Percentiles rank a stretch among this genome's conserved stretches.
Conservation (phyloP, 2,888 invertebrate genomes). For the Gasteruption jaculator region DNA sequence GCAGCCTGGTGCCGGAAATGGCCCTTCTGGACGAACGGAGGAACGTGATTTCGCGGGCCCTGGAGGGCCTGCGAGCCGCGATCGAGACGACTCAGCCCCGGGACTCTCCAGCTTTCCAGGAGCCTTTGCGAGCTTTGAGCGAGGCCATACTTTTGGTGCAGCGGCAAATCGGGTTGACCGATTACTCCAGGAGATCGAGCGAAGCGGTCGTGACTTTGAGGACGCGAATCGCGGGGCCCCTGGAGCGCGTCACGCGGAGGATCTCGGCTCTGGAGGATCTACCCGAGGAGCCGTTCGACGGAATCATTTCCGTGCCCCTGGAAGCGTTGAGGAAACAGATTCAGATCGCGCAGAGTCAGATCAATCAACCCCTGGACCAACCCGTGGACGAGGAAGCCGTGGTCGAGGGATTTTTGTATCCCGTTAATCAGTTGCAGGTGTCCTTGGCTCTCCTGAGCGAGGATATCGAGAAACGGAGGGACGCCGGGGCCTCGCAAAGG, state of each 20-base stretch:
- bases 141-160: conserved; percentile 30
- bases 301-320: conserved; percentile 35
- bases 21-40: conserved; percentile 33
- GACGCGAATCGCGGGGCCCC: conserved; percentile 26
- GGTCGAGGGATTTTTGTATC: conserved; percentile 45
- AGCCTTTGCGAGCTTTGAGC: conserved; percentile 27
- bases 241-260: conserved; percentile 31
- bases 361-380: conserved; percentile 32
- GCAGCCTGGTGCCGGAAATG: conserved; percentile 30
- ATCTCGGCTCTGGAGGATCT: conserved; percentile 33
- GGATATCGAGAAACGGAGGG: conserved; percentile 20
- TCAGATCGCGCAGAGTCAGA: conserved; percentile 34
- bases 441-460: conserved; percentile 33
- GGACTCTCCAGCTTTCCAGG: conserved; percentile 15
- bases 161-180: conserved; percentile 32
- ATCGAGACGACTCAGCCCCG: conserved; percentile 22
- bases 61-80: conserved; percentile 31
- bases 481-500: conserved; percentile 14
- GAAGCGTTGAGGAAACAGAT: conserved; percentile 42
- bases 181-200: conserved; percentile 29
- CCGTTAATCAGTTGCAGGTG: conserved; percentile 37
- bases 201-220: conserved; percentile 25
- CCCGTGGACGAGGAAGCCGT: conserved; percentile 43
- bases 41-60: conserved; percentile 34
- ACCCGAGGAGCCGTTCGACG: conserved; percentile 27